Conservation (phyloP, 2,113 vertebrate genomes). For the Osmerus eperlanus region DNA sequence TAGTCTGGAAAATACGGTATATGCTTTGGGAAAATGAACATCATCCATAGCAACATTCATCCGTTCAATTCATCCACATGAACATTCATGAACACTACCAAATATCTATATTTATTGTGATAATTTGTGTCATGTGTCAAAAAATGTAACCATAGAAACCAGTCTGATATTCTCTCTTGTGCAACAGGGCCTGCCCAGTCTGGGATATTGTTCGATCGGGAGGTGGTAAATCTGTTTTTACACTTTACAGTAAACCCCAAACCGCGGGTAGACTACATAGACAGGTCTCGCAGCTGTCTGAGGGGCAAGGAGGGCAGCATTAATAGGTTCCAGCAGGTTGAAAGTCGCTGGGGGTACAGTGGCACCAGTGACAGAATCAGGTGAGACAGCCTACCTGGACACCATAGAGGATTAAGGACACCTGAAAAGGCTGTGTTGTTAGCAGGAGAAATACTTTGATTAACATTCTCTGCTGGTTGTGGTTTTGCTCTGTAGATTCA, state of each 20-base stretch:
- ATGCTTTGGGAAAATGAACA: no score
- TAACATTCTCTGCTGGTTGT: no score
- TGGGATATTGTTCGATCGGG: conserved; percentile 90
- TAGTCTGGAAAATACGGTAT: no score
- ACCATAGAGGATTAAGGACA: no score
- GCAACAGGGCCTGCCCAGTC: conserved; percentile 89
- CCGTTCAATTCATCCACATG: no score
- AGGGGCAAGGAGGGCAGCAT: conserved; percentile 91
- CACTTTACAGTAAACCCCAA: conserved; percentile 97
- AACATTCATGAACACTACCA: no score
- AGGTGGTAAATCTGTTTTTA: conserved; percentile 94
- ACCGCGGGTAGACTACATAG: conserved; percentile 90
- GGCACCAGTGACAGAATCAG: conserved; percentile 93
- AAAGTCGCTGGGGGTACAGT: conserved; percentile 96
- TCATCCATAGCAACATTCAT: no score
- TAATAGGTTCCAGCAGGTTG: conserved; percentile 92
- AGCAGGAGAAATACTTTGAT: no score
- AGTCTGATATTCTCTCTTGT: conserved; percentile 74
- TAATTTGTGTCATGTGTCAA: conserved; percentile 49
- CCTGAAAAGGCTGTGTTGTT: no score
- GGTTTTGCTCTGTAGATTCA: conserved; percentile 75
- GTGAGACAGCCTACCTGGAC: conserved; percentile 56
- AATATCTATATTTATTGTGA: not conserved
- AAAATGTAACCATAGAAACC: conserved; percentile 60
- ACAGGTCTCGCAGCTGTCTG: conserved; percentile 89